These are phyloP conservation scores for Tenthredo scrophulariae DNA, from an alignment of 2,888 invertebrate species.

Conservation along the genomic window DNA sequence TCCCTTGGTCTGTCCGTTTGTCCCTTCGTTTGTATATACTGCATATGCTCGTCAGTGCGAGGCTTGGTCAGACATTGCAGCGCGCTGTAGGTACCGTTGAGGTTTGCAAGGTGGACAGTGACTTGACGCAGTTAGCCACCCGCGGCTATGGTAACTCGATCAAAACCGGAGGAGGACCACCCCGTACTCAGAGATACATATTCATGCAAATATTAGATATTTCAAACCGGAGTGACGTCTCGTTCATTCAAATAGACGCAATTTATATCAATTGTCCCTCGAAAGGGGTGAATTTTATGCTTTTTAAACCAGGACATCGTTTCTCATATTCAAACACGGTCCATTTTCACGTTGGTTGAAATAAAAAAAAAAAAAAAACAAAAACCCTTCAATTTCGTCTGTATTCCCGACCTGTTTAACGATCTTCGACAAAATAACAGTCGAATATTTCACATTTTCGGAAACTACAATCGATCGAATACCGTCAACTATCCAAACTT, in stretches of 20 bases:
- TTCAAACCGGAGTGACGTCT: conserved; percentile 57
- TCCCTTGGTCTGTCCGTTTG: conserved; percentile 18
- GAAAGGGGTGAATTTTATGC: conserved; percentile 9
- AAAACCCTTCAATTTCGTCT: not conserved
- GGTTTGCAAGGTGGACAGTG: conserved; percentile 70
- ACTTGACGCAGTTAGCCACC: conserved; percentile 72
- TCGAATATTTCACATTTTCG: not conserved
- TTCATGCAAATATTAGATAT: conserved; percentile 74
- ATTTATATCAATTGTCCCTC: conserved; percentile 30
- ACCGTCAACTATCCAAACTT: not conserved
- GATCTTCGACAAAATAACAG: not conserved
- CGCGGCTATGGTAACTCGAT: conserved; percentile 38
- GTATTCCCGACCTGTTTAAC: not conserved
- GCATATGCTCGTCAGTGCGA: not conserved
- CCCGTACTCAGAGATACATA: conserved; percentile 62
- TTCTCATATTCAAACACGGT: not conserved
- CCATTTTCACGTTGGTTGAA: not conserved
- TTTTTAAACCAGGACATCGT: not conserved
- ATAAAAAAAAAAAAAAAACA: not conserved
- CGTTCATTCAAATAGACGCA: conserved; percentile 21
- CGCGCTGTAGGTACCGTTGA: conserved; percentile 53
- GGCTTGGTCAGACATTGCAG: conserved; percentile 9
- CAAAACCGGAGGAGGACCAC: conserved; percentile 23
- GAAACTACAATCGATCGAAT: not conserved
- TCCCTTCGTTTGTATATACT: conserved; percentile 11